Base-by-base conservation (phyloP, 2,888 invertebrate genomes). In the Scotopteryx bipunctaria region DNA sequence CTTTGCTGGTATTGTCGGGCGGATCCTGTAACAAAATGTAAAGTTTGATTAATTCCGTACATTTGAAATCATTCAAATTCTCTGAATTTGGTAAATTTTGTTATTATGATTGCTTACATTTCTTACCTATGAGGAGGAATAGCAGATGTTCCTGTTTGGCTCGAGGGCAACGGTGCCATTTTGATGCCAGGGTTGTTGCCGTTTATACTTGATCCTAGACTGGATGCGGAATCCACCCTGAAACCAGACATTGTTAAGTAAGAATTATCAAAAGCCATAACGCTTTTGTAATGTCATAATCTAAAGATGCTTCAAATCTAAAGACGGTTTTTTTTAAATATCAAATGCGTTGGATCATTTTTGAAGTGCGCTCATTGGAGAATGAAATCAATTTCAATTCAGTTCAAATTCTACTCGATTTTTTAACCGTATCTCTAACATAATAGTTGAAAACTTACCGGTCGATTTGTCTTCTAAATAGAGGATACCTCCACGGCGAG, bases 401-500 rank as follows among this genome's bases (percentile, higher is more conserved):
- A n/a, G n/a, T n/a, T n/a, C n/a, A n/a, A n/a, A n/a, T n/a, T n/a
- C n/a, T n/a, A n/a, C n/a, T n/a, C n/a, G n/a, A n/a, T n/a, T n/a
- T n/a, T n/a, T n/a, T n/a, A n/a, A n/a, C n/a, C n/a, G n/a, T n/a
- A n/a, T n/a, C n/a, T n/a, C n/a, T n/a, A n/a, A n/a, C n/a, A n/a
- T n/a, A n/a, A n/a, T n/a, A n/a, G n/a, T n/a, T n/a, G n/a, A n/a
- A n/a, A n/a, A 29, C 49, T 84, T 73, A 92, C 89, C 90, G 79
- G 63, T 85, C 88, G 49, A 85, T 87, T 57, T 85, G 90, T 61
- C 90, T 82, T 61, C 91, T 82, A 56, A 91, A 91, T 4, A 89
- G 82, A 0, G 94, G 94, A 77, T 95, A 95, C 64, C 94, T 91
- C 95, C 95, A 95, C 0, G 95, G 94, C 19, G 94, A 93, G 78